These are phyloP conservation scores for Notechis scutatus DNA, from an alignment of 2,113 vertebrate species.

Conservation along the genomic window DNA sequence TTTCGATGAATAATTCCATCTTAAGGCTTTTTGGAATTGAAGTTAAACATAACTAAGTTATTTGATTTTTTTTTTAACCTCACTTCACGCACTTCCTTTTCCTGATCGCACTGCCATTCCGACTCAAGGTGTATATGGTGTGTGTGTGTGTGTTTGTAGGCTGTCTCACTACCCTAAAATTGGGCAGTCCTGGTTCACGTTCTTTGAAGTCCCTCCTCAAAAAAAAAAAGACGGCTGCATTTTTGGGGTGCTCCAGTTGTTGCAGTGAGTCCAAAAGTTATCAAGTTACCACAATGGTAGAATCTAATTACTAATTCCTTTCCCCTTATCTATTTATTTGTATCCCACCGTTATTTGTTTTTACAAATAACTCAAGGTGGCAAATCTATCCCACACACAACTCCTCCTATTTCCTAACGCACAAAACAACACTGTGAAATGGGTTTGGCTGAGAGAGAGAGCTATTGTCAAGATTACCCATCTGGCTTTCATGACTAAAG, in stretches of 20 bases:
- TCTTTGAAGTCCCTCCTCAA: not conserved
- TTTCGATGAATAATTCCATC: not conserved
- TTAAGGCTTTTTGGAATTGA: not conserved
- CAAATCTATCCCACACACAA: too few relatives aligned
- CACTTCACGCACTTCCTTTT: not conserved
- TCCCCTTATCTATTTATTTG: too few relatives aligned
- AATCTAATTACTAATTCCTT: not conserved
- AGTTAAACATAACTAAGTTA: not conserved
- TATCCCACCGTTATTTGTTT: too few relatives aligned
- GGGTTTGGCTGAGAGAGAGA: too few relatives aligned
- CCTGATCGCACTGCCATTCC: not conserved
- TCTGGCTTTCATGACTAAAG: too few relatives aligned
- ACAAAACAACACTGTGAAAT: too few relatives aligned
- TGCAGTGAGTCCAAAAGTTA: not conserved
- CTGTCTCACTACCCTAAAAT: not conserved
- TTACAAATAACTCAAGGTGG: too few relatives aligned
- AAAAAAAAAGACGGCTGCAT: not conserved
- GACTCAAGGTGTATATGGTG: not conserved
- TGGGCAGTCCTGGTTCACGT: not conserved
- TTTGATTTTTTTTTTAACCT: not conserved
- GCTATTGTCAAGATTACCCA: too few relatives aligned
- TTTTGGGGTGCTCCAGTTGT: not conserved
- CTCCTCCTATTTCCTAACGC: too few relatives aligned
- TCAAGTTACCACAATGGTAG: not conserved
- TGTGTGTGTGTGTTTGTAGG: not conserved